Evolutionary conservation across 2,113 vertebrate genomes (phyloP).

Genomic region (Oncorhynchus masou): DNA sequence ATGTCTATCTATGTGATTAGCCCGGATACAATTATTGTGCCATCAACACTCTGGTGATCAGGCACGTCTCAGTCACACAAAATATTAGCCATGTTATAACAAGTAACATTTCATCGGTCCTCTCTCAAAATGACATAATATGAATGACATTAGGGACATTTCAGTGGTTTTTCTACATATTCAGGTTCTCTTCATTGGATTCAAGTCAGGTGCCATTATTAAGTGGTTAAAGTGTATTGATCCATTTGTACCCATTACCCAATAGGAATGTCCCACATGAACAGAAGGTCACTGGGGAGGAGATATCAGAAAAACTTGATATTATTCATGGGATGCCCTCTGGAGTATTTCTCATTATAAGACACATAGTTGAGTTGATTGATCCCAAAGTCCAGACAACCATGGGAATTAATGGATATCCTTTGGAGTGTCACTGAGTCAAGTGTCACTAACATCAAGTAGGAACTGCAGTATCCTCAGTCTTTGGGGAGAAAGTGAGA

Average conservation of each 20-base stretch:
- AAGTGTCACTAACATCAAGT: slow-evolving; percentile 11
- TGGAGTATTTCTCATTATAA: slow-evolving; percentile 32
- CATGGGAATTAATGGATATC: background rate
- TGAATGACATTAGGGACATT: slow-evolving; percentile 6
- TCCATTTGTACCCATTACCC: background rate
- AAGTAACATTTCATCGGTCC: too few relatives aligned
- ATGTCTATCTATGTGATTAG: slow-evolving; percentile 13
- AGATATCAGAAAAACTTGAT: slow-evolving; percentile 8
- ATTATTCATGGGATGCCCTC: slow-evolving; percentile 7
- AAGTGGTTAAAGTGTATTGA: slow-evolving; percentile 43
- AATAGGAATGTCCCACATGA: background rate
- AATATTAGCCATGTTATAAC: slow-evolving; percentile 50
- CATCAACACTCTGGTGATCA: background rate
- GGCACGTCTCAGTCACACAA: slow-evolving; percentile 20
- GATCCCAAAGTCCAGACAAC: slow-evolving; percentile 18
- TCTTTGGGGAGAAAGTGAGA: slow-evolving; percentile 4
- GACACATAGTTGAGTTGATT: slow-evolving; percentile 16
- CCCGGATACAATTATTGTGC: background rate
- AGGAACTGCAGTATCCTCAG: slow-evolving; percentile 4
- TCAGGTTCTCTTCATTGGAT: slow-evolving; percentile 6
- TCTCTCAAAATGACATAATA: background rate
- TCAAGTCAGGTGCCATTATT: background rate
- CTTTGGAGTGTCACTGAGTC: background rate
- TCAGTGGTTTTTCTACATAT: slow-evolving; percentile 18
- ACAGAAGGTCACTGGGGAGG: background rate